phyloP scores from a whole-genome alignment of 2,888 invertebrate species.

The Rugalucina vietnamica region DNA sequence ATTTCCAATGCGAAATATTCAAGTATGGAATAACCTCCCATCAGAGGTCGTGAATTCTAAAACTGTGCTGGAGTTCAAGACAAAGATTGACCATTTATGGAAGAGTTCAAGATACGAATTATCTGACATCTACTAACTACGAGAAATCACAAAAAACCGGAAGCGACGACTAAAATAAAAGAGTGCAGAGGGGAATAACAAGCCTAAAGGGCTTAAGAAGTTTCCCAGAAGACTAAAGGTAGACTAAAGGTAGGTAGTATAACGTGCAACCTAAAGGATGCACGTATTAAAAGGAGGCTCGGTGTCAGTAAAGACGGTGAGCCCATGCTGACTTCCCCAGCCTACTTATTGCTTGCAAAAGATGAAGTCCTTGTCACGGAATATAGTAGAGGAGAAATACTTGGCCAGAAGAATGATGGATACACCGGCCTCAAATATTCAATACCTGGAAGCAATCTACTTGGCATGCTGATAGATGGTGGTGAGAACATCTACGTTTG shows the following conservation, averaged over 20 bases:
- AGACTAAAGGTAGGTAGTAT: too few species aligned
- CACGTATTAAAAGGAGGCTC: background rate
- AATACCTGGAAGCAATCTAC: background rate
- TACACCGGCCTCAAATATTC: background rate
- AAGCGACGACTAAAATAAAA: too few species aligned
- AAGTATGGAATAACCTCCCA: background rate
- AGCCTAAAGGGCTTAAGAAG: too few species aligned
- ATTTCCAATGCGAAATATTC: background rate
- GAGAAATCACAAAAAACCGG: too few species aligned
- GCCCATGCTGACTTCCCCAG: background rate
- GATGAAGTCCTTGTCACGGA: background rate
- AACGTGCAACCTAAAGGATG: too few species aligned
- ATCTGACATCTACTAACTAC: too few species aligned
- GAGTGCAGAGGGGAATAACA: too few species aligned
- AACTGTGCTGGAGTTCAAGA: background rate
- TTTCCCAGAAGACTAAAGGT: too few species aligned
- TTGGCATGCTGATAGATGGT: background rate
- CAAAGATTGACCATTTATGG: background rate
- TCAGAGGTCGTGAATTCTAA: background rate
- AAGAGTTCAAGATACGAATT: too few species aligned
- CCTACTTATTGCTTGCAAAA: background rate
- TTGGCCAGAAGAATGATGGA: background rate
- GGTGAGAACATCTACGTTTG: background rate
- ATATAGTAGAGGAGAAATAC: background rate
- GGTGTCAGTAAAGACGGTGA: background rate